Conservation (phyloP, 2,113 vertebrate genomes). For the Ophiodon elongatus region DNA sequence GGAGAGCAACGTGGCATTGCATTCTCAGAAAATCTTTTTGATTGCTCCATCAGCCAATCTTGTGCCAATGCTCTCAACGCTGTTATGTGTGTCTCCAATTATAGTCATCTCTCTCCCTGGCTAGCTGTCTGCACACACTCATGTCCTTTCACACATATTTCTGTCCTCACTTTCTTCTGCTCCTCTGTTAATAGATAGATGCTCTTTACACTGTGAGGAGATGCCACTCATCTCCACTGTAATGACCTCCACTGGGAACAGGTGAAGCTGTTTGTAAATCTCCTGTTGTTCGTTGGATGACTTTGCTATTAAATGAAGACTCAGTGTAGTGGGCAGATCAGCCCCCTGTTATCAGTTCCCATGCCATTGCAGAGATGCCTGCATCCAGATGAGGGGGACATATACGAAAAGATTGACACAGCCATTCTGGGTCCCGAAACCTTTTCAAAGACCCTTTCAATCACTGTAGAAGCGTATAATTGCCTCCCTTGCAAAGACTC, state of each 20-base stretch:
- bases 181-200: constrained; percentile 31
- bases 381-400: constrained; percentile 63
- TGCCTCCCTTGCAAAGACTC: constrained; percentile 22
- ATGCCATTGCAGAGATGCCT: constrained; percentile 23
- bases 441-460: constrained; percentile 47
- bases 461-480: constrained; percentile 50
- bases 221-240: constrained; percentile 61
- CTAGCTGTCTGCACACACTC: constrained; percentile 30
- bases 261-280: constrained; percentile 59
- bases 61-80: constrained; percentile 15
- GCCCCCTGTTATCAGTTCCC: constrained; percentile 51
- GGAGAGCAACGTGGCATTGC: not conserved
- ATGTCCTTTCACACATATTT: constrained; percentile 9
- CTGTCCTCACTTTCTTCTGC: constrained; percentile 22
- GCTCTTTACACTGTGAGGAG: constrained; percentile 40
- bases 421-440: constrained; percentile 5
- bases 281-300: constrained; percentile 67
- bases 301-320: constrained; percentile 63
- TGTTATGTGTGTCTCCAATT: constrained; percentile 63
- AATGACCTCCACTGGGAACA: constrained; percentile 83
- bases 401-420: constrained; percentile 50
- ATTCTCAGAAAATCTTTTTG: constrained; percentile 43
- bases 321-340: constrained; percentile 58
- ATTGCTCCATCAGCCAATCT: constrained; percentile 47
- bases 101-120: constrained; percentile 25